phyloP scores from a whole-genome alignment of 1,140 invertebrate species.

The Brachionus manjavacas region DNA sequence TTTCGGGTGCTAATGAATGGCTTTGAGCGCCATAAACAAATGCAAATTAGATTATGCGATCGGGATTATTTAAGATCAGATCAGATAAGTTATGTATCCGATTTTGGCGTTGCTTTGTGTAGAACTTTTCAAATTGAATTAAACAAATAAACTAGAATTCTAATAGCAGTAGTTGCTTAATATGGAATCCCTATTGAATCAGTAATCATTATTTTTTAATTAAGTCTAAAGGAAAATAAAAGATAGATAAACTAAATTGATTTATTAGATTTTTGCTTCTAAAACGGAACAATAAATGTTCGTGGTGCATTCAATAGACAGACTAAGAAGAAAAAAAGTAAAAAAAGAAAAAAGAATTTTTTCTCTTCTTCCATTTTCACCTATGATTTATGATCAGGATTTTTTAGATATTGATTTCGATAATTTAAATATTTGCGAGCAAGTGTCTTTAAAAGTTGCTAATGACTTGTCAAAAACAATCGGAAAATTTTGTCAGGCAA shows the following conservation, averaged over 20 bases:
- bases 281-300: not conserved
- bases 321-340: not conserved
- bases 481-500: not conserved
- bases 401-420: not conserved
- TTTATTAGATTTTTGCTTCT: not conserved
- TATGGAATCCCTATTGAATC: not conserved
- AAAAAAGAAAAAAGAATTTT: not conserved
- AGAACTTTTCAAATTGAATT: constrained; percentile 5
- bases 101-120: not conserved
- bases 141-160: not conserved
- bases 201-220: constrained; percentile 7
- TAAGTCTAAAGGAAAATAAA: not conserved
- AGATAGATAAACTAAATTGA: not conserved
- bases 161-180: constrained; percentile 3
- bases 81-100: constrained; percentile 1
- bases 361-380: not conserved
- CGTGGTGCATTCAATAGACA: not conserved
- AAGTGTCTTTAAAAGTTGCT: not conserved
- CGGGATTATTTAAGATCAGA: not conserved
- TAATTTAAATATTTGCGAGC: not conserved
- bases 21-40: not conserved
- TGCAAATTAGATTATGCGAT: not conserved
- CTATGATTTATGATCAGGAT: not conserved
- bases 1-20: not conserved
- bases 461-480: not conserved